phyloP scores from a whole-genome alignment of 2,113 vertebrate species.

The Megatriorchis doriae region DNA sequence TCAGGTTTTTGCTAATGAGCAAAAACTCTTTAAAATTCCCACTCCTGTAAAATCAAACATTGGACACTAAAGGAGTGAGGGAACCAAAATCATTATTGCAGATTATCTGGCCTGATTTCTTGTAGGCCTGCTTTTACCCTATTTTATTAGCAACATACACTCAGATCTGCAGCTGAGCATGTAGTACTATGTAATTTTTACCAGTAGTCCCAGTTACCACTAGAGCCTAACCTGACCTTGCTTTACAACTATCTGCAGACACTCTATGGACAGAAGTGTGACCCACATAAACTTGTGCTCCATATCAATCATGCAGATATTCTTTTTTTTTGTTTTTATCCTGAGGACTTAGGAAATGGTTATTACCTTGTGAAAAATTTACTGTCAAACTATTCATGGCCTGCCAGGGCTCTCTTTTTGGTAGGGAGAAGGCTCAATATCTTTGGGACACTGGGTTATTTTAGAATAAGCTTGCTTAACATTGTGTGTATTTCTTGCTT shows the following conservation, averaged over 20 bases:
- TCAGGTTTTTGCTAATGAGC: constrained; percentile 9
- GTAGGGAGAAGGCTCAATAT: neutral
- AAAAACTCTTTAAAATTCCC: neutral
- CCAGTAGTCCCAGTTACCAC: neutral
- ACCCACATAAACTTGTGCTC: neutral
- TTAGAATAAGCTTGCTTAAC: neutral
- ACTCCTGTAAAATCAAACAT: neutral
- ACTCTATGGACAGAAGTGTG: neutral
- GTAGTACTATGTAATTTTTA: neutral
- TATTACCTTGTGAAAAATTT: neutral
- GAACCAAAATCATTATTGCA: neutral
- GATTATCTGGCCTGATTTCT: neutral
- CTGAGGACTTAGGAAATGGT: neutral
- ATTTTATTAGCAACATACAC: neutral
- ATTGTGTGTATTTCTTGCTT: neutral
- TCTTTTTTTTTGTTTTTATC: neutral
- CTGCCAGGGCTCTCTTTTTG: neutral
- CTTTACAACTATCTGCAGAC: neutral
- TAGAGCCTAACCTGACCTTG: neutral
- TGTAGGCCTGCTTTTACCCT: neutral
- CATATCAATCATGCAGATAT: neutral
- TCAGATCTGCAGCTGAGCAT: neutral
- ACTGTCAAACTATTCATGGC: neutral
- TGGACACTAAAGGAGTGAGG: neutral
- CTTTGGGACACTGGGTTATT: neutral